Evolutionary conservation across 2,113 vertebrate species (phyloP).

Genomic region (Eonycteris spelaea): DNA sequence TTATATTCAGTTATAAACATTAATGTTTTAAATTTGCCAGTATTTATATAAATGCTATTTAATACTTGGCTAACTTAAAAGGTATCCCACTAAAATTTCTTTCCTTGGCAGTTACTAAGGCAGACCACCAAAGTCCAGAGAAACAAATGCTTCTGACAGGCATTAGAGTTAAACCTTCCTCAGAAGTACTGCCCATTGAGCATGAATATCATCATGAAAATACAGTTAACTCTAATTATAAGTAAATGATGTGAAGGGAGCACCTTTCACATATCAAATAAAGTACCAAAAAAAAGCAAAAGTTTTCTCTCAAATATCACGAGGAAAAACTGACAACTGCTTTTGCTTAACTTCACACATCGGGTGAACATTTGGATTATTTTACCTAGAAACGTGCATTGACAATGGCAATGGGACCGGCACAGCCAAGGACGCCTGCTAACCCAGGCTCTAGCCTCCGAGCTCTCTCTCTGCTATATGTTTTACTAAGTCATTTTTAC

Average conservation of each 20-base stretch:
- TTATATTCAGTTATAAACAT: conserved; percentile 68
- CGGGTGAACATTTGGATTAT: neutral
- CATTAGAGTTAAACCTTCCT: neutral
- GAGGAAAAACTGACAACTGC: neutral
- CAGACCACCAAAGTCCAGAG: conserved; percentile 23
- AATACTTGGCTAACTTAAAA: conserved; percentile 60
- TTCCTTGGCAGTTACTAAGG: neutral
- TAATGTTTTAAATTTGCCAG: conserved; percentile 63
- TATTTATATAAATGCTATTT: conserved; percentile 57
- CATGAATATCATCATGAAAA: neutral
- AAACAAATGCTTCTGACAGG: neutral
- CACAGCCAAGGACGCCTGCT: neutral
- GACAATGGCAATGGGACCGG: neutral
- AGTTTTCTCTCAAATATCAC: neutral
- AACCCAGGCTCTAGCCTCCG: neutral
- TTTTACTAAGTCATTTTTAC: neutral
- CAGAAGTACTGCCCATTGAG: neutral
- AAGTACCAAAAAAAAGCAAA: neutral
- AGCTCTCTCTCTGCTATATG: neutral
- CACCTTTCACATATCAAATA: neutral
- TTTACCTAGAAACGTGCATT: neutral
- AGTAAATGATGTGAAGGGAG: neutral
- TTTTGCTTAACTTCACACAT: neutral
- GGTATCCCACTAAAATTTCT: conserved; percentile 29
- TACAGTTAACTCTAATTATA: neutral